Evolutionary conservation across 2,113 vertebrate genomes (phyloP).

Genomic region (Lagenorhynchus albirostris): DNA sequence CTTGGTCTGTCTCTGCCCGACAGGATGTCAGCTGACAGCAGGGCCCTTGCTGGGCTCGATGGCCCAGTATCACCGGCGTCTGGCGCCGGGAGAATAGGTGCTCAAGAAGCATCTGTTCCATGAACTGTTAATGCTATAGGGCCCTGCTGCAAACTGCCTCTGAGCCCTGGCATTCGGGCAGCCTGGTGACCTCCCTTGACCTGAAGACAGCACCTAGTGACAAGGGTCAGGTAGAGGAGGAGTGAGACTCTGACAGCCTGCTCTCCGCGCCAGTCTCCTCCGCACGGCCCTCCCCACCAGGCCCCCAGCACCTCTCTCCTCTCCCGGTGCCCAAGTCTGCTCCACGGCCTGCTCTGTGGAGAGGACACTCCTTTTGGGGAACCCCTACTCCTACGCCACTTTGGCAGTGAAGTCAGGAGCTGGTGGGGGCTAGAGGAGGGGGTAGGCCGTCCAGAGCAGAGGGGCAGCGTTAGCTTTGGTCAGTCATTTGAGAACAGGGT

Average conservation of each 20-base stretch:
- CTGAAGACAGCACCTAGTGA: not conserved
- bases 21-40: not conserved
- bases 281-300: accelerated
- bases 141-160: not conserved
- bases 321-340: not conserved
- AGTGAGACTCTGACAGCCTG: accelerated
- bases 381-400: too few species aligned
- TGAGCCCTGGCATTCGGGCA: too few species aligned
- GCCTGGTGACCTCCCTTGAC: not conserved
- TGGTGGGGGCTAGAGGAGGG: not conserved
- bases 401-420: not conserved
- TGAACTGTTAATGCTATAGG: not conserved
- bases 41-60: not conserved
- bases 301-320: not conserved
- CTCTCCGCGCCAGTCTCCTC: not conserved
- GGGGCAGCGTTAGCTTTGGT: not conserved
- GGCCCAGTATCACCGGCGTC: accelerated
- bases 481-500: not conserved
- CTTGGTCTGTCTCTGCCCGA: not conserved
- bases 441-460: accelerated
- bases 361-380: not conserved
- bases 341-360: not conserved
- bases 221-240: not conserved
- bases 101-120: not conserved
- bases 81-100: not conserved